Evolutionary conservation across 2,888 invertebrate genomes (phyloP).

Genomic region (Xestia xanthographa): DNA sequence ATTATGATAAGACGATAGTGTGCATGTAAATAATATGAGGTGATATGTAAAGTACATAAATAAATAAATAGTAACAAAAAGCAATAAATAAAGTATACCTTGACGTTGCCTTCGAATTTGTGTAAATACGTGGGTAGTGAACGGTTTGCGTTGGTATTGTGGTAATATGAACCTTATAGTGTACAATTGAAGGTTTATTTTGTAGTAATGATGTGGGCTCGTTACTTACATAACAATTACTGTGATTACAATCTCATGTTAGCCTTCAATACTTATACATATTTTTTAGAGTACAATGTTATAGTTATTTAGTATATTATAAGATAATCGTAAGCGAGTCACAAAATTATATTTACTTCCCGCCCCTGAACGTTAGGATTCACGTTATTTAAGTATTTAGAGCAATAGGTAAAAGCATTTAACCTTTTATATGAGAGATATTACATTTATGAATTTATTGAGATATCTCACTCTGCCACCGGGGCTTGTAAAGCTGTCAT

Average conservation of each 20-base stretch:
- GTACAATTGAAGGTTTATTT: conserved; percentile 83
- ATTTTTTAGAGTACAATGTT: conserved; percentile 91
- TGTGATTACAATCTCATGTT: conserved; percentile 90
- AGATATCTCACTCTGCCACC: conserved; percentile 72
- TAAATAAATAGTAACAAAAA: conserved; percentile 87
- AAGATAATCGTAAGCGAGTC: conserved; percentile 88
- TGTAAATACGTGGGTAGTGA: conserved; percentile 84
- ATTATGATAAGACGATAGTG: conserved; percentile 71
- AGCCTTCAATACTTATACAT: conserved; percentile 91
- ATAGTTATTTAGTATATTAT: conserved; percentile 89
- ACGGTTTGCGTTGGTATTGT: conserved; percentile 80
- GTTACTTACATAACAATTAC: conserved; percentile 90
- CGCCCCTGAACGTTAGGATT: conserved; percentile 82
- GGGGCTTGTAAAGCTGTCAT: conserved; percentile 67
- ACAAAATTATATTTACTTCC: conserved; percentile 90
- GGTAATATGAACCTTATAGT: conserved; percentile 75
- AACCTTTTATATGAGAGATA: conserved; percentile 87
- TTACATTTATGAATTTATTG: conserved; percentile 79
- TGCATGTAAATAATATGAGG: conserved; percentile 86
- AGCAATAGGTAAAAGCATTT: conserved; percentile 88
- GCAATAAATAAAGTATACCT: conserved; percentile 91
- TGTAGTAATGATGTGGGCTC: conserved; percentile 89
- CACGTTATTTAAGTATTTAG: conserved; percentile 87
- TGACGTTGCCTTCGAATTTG: conserved; percentile 89
- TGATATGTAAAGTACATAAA: conserved; percentile 89